Base-by-base conservation (phyloP, 2,113 vertebrate species). In the Thamnaconus septentrionalis region DNA sequence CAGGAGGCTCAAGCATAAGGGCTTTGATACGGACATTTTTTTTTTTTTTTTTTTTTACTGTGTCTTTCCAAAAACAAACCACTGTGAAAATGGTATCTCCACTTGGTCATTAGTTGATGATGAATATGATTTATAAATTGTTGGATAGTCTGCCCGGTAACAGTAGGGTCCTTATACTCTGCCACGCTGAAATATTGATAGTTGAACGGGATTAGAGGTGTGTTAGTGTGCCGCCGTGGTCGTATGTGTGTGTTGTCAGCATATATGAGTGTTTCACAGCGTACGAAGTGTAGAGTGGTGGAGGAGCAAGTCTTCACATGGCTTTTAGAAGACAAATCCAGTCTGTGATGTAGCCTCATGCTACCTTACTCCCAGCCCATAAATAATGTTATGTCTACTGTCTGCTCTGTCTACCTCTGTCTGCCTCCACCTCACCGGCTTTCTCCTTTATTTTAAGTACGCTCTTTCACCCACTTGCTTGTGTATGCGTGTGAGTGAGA, bases 121-220 rank as follows among this genome's bases (percentile, higher is more conserved):
- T 55, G 1, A 31, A 31, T 31, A 31, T 31, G 18, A 64, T 66
- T 61, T 59, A 5, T 56, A 8, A 62, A 56, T 54, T 59, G 18
- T 64, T 70, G 69, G 31, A 53, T 61, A 61, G 48, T 86, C 81
- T 88, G 83, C 88, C 83, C 74, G 44, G 80, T 79, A 87, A 87
- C 86, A 88, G 81, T 43, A 43, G 5, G 7, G 9, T 41, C 54
- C 48, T 8, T 11, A 31, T 31, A 60, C 60, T 89, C 69, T 83
- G 5, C 41, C 60, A 70, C 43, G 3, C 6, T 88, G 63, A 91
- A 88, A 87, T 78, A 88, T 54, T 76, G 58, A 80, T 66, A 65
- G 43, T 39, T 75, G 61, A 58, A 63, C n/a, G 73, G 41, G 31
- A 76, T 62, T 39, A 64, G 63, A 66, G 49, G 58, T 77, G 63